Conservation (phyloP, 2,888 invertebrate genomes). For the Heliconius charithonia region DNA sequence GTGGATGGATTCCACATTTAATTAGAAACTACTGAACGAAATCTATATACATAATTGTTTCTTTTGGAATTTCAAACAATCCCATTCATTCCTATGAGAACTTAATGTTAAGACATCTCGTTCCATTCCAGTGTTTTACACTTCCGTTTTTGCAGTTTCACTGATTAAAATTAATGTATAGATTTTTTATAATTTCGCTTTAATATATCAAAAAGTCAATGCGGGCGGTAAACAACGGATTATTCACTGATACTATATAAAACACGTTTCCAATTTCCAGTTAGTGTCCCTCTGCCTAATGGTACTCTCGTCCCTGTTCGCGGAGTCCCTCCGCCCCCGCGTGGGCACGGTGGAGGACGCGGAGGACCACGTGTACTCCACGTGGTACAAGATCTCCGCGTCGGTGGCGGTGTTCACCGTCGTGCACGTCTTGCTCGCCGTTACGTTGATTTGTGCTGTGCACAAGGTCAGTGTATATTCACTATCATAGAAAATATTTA, state of each 20-base stretch:
- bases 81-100: too few relatives aligned
- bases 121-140: too few relatives aligned
- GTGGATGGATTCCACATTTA: too few relatives aligned
- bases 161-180: too few relatives aligned
- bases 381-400: slow-evolving; percentile 58
- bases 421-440: slow-evolving; percentile 64
- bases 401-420: slow-evolving; percentile 56
- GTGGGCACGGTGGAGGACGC: slow-evolving; percentile 58
- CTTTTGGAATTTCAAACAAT: too few relatives aligned
- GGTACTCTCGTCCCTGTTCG: slow-evolving; percentile 61
- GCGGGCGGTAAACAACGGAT: neutral
- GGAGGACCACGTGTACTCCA: slow-evolving; percentile 60
- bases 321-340: slow-evolving; percentile 53
- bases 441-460: slow-evolving; percentile 58
- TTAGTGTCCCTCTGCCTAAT: slow-evolving; percentile 58
- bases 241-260: neutral
- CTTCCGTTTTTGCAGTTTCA: too few relatives aligned
- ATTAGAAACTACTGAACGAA: too few relatives aligned
- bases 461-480: slow-evolving; percentile 56
- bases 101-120: too few relatives aligned
- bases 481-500: neutral
- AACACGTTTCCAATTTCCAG: slow-evolving; percentile 52
- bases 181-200: too few relatives aligned
- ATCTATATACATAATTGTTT: too few relatives aligned
- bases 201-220: too few relatives aligned